Evolutionary conservation across 1,140 invertebrate species (phyloP).

Genomic region (Heliothis subflexa): DNA sequence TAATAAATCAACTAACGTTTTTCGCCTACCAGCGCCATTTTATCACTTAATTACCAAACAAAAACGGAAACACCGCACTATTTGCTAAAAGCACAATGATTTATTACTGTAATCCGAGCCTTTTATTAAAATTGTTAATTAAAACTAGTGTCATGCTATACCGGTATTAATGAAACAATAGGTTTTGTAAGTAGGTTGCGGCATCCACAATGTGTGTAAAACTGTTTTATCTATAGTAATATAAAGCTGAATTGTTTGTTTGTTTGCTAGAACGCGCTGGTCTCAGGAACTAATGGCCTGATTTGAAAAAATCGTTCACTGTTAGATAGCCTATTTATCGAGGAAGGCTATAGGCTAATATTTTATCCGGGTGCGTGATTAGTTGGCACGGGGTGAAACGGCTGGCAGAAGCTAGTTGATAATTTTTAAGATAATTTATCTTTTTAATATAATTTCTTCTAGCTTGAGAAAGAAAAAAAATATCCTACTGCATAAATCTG

Average conservation of each 20-base stretch:
- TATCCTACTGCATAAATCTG: no score
- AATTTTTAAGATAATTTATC: no score
- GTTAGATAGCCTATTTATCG: no score
- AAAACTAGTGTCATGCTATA: neutral
- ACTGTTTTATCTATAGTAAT: neutral
- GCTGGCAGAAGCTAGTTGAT: neutral
- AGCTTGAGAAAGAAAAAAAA: neutral
- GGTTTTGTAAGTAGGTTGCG: constrained; percentile 4
- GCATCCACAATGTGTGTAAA: constrained; percentile 11
- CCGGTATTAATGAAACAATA: constrained; percentile 7
- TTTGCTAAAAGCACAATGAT: constrained; percentile 31
- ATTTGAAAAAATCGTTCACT: no score
- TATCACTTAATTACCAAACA: constrained; percentile 1
- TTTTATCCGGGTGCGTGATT: no score
- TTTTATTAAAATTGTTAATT: constrained; percentile 4
- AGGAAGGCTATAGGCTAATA: no score
- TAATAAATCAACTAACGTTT: neutral
- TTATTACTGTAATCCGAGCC: constrained; percentile 24
- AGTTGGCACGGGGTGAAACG: no score
- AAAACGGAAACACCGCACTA: constrained; percentile 11
- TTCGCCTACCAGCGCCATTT: no score
- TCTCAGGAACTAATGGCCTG: no score
- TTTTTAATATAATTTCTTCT: neutral
- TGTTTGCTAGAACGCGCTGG: no score
- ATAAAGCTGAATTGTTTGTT: no score